Evolutionary conservation across 2,888 invertebrate genomes (phyloP), one percentile per base, ranked within the genome.

Genomic region (Carpatolechia fugitivella): DNA sequence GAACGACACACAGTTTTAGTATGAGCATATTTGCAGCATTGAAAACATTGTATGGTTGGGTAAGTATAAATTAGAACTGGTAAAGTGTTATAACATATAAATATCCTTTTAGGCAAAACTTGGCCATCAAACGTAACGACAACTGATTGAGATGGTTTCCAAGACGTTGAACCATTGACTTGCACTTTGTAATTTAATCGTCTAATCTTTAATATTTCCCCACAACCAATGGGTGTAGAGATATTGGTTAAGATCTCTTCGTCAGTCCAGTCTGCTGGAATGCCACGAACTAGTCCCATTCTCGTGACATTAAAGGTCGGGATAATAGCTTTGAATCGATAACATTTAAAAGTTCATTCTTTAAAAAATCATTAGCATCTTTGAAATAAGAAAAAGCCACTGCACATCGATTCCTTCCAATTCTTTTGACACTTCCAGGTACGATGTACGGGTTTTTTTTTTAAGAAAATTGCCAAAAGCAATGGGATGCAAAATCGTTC

Each of bases 41-140:
- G 48, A 11, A 54, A 60, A 16, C 58, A 61, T 16, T 61, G 59
- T 6, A 61, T 49, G 0, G 61, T 61, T 1, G 61, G 59, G 38
- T 35, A 61, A 8, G 55, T 59, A 44, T 61, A 61, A 6, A 61
- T 10, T 8, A 59, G 55, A 10, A 57, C 60, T n/a, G 50, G 44
- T 7, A 48, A 13, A 14, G 48, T 13, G 31, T 30, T 31, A 29
- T 48, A 48, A 48, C 48, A 48, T 16, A 48, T 48, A 31, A 14
- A 48, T n/a, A 48, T 29, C 29, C 48, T 30, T 33, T 30, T 48
- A 5, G 48, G 48, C 14, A 48, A 14, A 24, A 48, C 16, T 48
- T 48, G 48, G 1, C 48, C 48, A 48, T 48, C 48, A 31, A 48
- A 48, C 6, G 48, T 48, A 7, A 31, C 8, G 1, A 48, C 48